Evolutionary conservation across 2,113 vertebrate species (phyloP).

Genomic region (Lynx canadensis): DNA sequence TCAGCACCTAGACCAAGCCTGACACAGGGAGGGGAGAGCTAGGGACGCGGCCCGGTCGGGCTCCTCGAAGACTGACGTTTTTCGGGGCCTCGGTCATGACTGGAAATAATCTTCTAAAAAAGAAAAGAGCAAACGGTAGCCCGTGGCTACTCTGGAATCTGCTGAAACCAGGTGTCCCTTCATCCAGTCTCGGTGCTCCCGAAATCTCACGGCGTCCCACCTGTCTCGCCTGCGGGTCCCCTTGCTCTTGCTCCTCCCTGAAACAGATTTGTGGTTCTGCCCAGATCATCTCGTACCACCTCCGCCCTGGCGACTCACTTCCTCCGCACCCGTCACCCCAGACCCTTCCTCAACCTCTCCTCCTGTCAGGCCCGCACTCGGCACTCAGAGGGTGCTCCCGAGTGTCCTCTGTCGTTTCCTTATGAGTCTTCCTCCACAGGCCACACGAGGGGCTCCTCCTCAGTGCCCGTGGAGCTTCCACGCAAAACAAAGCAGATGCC

Average conservation of each 20-base stretch:
- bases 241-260: background rate
- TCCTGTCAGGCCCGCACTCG: background rate
- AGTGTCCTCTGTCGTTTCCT: background rate
- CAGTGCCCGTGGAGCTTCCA: background rate
- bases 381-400: background rate
- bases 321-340: background rate
- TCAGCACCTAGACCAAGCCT: background rate
- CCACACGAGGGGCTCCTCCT: background rate
- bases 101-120: conserved; percentile 52
- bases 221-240: rapidly evolving
- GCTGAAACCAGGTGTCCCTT: rapidly evolving
- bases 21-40: background rate
- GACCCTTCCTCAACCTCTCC: too few relatives aligned
- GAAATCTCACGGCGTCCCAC: background rate
- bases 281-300: background rate
- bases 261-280: background rate
- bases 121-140: background rate
- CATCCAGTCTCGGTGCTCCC: rapidly evolving
- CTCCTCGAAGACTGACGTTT: background rate
- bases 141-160: too few relatives aligned
- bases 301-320: background rate
- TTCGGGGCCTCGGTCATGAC: background rate
- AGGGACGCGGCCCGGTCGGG: rapidly evolving
- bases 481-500: background rate
- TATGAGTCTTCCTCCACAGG: background rate